These are phyloP conservation scores for Axis porcinus DNA, from an alignment of 2,113 vertebrate genomes.

Conservation along the genomic window DNA sequence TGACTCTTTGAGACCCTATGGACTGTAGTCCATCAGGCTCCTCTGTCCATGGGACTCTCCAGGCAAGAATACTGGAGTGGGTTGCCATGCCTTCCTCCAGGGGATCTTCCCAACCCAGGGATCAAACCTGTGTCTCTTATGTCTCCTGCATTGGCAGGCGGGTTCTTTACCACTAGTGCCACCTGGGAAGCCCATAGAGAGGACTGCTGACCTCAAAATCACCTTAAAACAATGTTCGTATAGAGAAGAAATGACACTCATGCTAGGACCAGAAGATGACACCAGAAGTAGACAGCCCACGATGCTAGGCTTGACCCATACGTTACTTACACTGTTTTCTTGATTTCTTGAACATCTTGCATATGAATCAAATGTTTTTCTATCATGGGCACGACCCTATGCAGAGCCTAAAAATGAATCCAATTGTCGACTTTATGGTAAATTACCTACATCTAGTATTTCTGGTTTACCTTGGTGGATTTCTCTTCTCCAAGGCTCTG, in stretches of 20 bases:
- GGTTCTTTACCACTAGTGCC: background rate
- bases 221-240: background rate
- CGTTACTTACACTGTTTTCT: background rate
- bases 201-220: background rate
- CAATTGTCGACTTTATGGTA: background rate
- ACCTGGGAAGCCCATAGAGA: background rate
- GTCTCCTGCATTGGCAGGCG: background rate
- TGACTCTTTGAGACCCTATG: background rate
- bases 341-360: background rate
- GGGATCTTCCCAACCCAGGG: background rate
- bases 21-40: background rate
- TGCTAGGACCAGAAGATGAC: background rate
- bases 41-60: background rate
- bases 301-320: background rate
- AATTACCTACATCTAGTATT: background rate
- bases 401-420: background rate
- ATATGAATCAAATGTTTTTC: background rate
- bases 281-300: background rate
- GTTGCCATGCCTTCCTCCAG: background rate
- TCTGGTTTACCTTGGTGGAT: background rate
- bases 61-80: background rate
- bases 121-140: background rate
- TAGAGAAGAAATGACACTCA: background rate
- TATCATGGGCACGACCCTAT: background rate
- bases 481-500: background rate